Conservation (phyloP, 1,140 invertebrate species). For the Drosophila prosaltans region DNA sequence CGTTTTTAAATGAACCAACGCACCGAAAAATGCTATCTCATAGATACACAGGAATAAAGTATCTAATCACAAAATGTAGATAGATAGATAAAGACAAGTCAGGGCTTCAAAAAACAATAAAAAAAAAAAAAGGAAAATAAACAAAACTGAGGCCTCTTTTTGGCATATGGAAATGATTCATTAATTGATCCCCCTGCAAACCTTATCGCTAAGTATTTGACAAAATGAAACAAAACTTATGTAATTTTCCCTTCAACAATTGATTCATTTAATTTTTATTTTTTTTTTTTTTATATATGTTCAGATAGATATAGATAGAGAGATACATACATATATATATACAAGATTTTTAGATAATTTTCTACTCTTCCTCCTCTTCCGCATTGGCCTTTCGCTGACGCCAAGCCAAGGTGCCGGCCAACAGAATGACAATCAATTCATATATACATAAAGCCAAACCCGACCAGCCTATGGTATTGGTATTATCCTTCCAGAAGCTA, state of each 20-base stretch:
- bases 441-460: background rate
- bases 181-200: slow-evolving; percentile 34
- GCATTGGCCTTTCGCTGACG: slow-evolving; percentile 1
- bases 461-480: background rate
- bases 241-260: slow-evolving; percentile 1
- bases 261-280: background rate
- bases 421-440: slow-evolving; percentile 1
- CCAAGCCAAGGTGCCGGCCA: slow-evolving; percentile 2
- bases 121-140: slow-evolving; percentile 10
- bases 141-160: slow-evolving; percentile 9
- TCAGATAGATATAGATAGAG: background rate
- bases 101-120: background rate
- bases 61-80: slow-evolving; percentile 29
- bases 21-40: slow-evolving; percentile 33
- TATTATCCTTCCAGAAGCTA: slow-evolving; percentile 1
- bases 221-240: background rate
- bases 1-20: slow-evolving; percentile 54
- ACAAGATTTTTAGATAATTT: background rate
- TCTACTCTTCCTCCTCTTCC: slow-evolving; percentile 1
- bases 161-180: slow-evolving; percentile 43
- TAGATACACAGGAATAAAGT: slow-evolving; percentile 15
- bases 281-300: too few relatives aligned
- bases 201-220: background rate
- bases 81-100: slow-evolving; percentile 31
- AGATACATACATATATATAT: background rate